phyloP scores from a whole-genome alignment of 2,797 vertebrate genomes.

The Stomatorhinus walkeri region DNA sequence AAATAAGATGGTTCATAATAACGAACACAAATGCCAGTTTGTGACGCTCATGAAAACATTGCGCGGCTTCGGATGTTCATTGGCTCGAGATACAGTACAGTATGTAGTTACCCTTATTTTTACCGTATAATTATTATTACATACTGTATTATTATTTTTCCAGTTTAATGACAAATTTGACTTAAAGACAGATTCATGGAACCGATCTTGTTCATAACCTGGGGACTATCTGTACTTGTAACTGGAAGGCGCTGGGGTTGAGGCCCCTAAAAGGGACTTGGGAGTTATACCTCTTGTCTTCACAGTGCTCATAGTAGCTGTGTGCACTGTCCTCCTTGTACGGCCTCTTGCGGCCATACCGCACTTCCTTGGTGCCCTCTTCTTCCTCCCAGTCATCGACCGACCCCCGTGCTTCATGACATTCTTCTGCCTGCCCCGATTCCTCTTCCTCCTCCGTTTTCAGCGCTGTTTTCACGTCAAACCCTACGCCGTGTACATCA shows the following conservation, averaged over 20 bases:
- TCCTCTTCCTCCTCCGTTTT: conserved; percentile 42
- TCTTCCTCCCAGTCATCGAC: conserved; percentile 28
- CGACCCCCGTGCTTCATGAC: conserved; percentile 5
- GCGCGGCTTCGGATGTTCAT: not conserved
- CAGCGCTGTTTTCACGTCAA: conserved; percentile 63
- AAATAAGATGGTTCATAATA: not conserved
- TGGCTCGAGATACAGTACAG: not conserved
- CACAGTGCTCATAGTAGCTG: conserved; percentile 79
- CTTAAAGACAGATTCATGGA: not conserved
- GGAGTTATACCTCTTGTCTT: conserved; percentile 70
- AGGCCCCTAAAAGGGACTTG: not conserved
- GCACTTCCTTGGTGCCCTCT: conserved; percentile 35
- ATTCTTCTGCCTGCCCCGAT: not conserved
- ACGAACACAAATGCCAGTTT: not conserved
- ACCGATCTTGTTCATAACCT: not conserved
- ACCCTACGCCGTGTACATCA: not conserved
- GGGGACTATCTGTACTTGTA: not conserved
- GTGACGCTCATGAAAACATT: not conserved
- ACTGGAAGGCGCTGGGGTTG: not conserved
- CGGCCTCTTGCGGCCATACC: conserved; percentile 72
- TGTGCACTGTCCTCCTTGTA: conserved; percentile 72
- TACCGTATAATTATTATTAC: not conserved
- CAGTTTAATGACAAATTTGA: not conserved
- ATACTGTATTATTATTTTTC: not conserved
- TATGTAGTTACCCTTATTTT: not conserved